These are phyloP conservation scores for Vanacampus margaritifer DNA, from an alignment of 2,113 vertebrate species.

Conservation along the genomic window DNA sequence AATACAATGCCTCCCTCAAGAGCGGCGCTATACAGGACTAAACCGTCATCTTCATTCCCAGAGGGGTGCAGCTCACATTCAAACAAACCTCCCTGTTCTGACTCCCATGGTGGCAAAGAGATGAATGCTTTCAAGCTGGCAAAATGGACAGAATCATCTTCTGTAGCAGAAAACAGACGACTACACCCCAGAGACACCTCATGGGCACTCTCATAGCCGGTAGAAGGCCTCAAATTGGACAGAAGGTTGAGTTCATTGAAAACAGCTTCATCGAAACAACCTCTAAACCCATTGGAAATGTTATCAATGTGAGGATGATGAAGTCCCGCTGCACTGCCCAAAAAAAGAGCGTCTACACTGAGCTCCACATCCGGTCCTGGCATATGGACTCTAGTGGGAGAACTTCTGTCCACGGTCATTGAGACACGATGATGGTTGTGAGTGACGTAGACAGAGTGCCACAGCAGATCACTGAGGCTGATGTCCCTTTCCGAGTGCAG, in stretches of 20 bases:
- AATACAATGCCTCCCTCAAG: conserved; percentile 75
- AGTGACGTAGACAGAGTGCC: conserved; percentile 78
- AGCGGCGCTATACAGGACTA: conserved; percentile 79
- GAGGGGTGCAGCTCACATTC: conserved; percentile 75
- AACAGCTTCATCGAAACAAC: conserved; percentile 78
- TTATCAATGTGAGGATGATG: conserved; percentile 61
- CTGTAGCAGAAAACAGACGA: conserved; percentile 81
- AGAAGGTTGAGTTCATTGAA: conserved; percentile 82
- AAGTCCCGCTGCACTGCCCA: conserved; percentile 74
- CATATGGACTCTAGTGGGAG: conserved; percentile 57
- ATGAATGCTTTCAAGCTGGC: conserved; percentile 84
- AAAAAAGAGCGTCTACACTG: conserved; percentile 73
- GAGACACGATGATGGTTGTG: conserved; percentile 66
- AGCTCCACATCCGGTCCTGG: conserved; percentile 71
- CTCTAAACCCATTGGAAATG: conserved; percentile 67
- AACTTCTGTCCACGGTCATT: conserved; percentile 73
- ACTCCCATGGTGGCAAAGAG: conserved; percentile 74
- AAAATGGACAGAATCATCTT: conserved; percentile 81
- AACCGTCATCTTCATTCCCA: conserved; percentile 59
- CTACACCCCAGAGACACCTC: conserved; percentile 84
- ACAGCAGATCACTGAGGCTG: conserved; percentile 75
- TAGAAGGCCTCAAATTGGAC: conserved; percentile 73
- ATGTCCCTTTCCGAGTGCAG: conserved; percentile 71
- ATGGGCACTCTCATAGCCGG: conserved; percentile 76
- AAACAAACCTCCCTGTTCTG: conserved; percentile 62